Conservation (phyloP, 2,113 vertebrate genomes). For the Dasyprocta punctata region DNA sequence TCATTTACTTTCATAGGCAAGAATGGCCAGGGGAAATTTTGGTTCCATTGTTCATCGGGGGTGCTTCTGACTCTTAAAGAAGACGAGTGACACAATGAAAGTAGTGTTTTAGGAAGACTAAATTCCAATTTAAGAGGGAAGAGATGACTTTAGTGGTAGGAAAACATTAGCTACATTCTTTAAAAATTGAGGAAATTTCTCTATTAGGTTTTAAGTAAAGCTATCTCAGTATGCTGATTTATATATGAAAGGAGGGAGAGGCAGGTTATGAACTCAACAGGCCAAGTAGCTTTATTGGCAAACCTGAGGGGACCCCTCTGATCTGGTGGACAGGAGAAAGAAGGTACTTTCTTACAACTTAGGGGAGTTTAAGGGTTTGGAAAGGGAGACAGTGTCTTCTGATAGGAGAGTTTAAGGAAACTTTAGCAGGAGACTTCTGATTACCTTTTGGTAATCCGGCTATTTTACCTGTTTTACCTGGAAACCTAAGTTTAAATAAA, state of each 20-base stretch:
- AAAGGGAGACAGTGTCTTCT: background rate
- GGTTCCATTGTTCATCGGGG: background rate
- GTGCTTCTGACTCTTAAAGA: constrained; percentile 3
- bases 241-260: background rate
- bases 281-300: no score
- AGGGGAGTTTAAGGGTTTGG: background rate
- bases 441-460: background rate
- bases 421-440: background rate
- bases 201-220: constrained; percentile 50
- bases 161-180: constrained; percentile 51
- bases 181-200: constrained; percentile 35
- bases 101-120: constrained; percentile 55
- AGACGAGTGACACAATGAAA: background rate
- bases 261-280: background rate
- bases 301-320: background rate
- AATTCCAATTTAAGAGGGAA: constrained; percentile 43
- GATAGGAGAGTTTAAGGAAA: background rate
- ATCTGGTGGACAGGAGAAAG: background rate
- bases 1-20: background rate
- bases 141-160: constrained; percentile 2
- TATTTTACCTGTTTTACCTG: background rate
- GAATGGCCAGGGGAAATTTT: constrained; percentile 18
- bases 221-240: background rate
- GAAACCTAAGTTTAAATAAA: background rate
- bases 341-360: background rate